Evolutionary conservation across 2,113 vertebrate species (phyloP).

Genomic region (Ursus arctos): DNA sequence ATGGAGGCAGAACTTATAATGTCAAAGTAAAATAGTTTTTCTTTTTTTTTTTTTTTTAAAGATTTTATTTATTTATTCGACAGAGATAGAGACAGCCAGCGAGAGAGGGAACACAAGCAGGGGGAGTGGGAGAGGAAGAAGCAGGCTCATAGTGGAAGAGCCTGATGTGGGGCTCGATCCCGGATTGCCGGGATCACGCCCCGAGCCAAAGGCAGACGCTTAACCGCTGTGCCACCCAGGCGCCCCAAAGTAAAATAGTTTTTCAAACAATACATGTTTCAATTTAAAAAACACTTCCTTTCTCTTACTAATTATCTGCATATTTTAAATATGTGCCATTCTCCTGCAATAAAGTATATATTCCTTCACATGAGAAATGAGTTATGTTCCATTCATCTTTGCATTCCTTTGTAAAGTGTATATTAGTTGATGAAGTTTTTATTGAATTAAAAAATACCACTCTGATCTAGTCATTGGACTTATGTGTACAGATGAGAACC

Average conservation of each 20-base stretch:
- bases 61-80: no score
- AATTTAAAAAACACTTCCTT: not conserved
- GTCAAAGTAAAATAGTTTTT: not conserved
- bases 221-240: no score
- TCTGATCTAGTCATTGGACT: not conserved
- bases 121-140: no score
- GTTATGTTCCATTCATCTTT: not conserved
- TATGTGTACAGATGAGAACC: not conserved
- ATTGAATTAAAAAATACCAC: not conserved
- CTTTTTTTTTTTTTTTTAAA: no score
- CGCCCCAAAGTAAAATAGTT: not conserved
- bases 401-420: not conserved
- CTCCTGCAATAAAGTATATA: not conserved
- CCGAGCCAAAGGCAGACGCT: no score
- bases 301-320: not conserved
- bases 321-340: not conserved
- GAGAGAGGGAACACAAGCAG: no score
- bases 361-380: not conserved
- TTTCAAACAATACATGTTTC: not conserved
- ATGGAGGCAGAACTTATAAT: not conserved
- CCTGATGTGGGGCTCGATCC: no score
- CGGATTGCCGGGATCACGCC: no score
- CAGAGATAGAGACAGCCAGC: no score
- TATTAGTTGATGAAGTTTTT: not conserved
- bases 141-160: no score